These are phyloP conservation scores for Xestia ashworthii DNA, from an alignment of 2,888 invertebrate species.

Conservation along the genomic window DNA sequence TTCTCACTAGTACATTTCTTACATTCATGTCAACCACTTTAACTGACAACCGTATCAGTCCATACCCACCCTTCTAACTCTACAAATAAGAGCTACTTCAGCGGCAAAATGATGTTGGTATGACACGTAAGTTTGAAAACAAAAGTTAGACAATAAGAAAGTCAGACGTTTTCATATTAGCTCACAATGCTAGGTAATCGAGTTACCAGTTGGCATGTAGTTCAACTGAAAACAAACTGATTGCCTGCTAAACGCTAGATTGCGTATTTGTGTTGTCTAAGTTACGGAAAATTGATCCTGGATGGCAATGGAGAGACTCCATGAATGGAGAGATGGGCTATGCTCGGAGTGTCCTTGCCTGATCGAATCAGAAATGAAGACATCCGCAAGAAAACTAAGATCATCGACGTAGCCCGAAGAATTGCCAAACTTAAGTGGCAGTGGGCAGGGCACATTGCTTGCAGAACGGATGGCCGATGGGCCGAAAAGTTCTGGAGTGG, in stretches of 20 bases:
- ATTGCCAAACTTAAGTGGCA: no score
- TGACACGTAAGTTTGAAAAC: constrained; percentile 67
- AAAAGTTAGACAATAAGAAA: constrained; percentile 69
- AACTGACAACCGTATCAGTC: not conserved
- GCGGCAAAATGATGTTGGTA: constrained; percentile 38
- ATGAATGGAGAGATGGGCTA: no score
- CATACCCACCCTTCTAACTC: not conserved
- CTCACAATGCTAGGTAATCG: constrained; percentile 69
- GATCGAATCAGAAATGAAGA: no score
- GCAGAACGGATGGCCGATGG: no score
- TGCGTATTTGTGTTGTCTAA: constrained; percentile 4
- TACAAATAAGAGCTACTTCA: constrained; percentile 38
- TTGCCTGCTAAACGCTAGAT: constrained; percentile 31
- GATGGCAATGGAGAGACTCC: no score
- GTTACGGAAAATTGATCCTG: constrained; percentile 1
- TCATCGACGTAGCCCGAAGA: no score
- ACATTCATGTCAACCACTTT: constrained; percentile 60
- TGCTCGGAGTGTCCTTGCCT: no score
- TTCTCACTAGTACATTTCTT: constrained; percentile 68
- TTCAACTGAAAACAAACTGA: constrained; percentile 57
- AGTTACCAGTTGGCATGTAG: constrained; percentile 65
- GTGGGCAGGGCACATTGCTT: no score
- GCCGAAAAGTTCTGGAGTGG: no score
- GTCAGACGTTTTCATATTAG: constrained; percentile 64
- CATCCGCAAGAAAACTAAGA: no score